A percentile compares a stretch with the other conserved stretches of the same genome.
phyloP scores from a whole-genome alignment of 2,113 vertebrate species.

The Plecturocebus donacophilus region DNA sequence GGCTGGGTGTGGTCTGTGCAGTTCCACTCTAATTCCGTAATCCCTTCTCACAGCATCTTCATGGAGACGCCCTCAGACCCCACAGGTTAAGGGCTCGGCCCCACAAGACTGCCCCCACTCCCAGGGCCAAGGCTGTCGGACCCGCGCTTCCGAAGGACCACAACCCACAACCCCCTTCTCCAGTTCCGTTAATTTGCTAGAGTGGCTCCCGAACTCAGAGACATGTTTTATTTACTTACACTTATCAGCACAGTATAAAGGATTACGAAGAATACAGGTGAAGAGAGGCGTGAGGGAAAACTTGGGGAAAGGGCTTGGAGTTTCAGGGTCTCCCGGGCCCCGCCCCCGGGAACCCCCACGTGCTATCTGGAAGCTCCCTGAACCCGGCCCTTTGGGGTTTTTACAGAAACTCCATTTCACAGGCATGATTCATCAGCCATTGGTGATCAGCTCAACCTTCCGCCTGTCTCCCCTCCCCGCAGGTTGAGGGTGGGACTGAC shows the following conservation, averaged over 20 bases:
- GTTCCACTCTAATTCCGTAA: background rate
- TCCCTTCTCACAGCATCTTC: background rate
- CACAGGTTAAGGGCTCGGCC: background rate
- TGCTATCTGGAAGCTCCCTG: background rate
- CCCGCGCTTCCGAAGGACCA: background rate
- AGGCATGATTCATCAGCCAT: background rate
- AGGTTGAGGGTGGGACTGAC: background rate
- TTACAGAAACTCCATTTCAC: background rate
- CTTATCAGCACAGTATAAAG: background rate
- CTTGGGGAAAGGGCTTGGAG: background rate
- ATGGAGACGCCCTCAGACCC: background rate
- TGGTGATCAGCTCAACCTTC: background rate
- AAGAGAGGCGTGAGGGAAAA: background rate
- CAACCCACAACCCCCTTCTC: background rate
- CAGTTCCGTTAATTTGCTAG: background rate
- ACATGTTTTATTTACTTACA: background rate
- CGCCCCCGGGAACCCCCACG: background rate
- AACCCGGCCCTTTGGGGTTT: background rate
- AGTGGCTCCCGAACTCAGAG: background rate
- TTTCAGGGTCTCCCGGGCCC: background rate
- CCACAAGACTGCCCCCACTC: background rate
- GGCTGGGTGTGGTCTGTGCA: background rate
- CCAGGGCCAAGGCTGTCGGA: background rate
- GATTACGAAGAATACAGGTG: background rate
- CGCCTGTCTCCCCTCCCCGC: background rate